Evolutionary conservation across 2,797 vertebrate genomes (phyloP).

Genomic region (Liparis tanakae): DNA sequence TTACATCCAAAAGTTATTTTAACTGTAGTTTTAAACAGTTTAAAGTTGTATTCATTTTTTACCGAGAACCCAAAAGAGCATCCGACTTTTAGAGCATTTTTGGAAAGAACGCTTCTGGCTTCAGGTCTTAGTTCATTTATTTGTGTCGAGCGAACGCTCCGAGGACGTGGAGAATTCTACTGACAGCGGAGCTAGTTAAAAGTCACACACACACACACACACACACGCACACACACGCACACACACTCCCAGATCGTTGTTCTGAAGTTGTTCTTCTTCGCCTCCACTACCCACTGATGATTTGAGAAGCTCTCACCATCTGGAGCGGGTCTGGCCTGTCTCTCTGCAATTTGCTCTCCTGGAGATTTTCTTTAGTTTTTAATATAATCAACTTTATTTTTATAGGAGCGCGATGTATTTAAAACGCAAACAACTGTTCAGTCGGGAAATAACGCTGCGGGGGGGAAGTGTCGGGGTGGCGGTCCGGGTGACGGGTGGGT

Average conservation of each 20-base stretch:
- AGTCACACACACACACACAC: background rate
- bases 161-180: background rate
- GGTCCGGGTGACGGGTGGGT: slow-evolving; percentile 21
- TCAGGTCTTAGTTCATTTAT: background rate
- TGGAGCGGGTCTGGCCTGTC: background rate
- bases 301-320: slow-evolving; percentile 21
- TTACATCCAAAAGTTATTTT: background rate
- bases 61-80: too few species aligned
- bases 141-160: slow-evolving; percentile 13
- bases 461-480: background rate
- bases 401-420: slow-evolving; percentile 7
- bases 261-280: slow-evolving; percentile 25
- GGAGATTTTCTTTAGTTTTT: background rate
- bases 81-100: too few species aligned
- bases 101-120: background rate
- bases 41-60: too few species aligned
- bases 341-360: slow-evolving; percentile 1
- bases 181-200: background rate
- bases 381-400: background rate
- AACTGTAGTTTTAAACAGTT: too few species aligned
- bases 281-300: slow-evolving; percentile 7
- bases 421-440: slow-evolving; percentile 22
- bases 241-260: slow-evolving; percentile 5
- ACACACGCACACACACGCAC: background rate
- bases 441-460: background rate